phyloP scores from a whole-genome alignment of 2,888 invertebrate species.

The Deroplatys truncata region DNA sequence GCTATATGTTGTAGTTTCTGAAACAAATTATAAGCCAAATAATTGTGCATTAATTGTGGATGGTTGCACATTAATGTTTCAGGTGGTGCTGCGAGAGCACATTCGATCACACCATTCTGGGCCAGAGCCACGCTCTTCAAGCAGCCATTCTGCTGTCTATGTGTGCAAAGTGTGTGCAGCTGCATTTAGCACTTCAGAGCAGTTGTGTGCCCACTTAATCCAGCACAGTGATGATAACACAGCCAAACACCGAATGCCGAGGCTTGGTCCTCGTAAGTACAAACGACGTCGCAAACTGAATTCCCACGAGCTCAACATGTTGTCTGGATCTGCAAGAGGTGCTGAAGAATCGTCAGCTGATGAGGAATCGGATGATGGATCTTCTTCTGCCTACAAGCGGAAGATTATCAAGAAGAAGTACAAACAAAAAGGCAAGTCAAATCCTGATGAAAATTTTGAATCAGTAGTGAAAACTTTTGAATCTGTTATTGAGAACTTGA shows the following conservation, averaged over 20 bases:
- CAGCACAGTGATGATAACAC: slow-evolving; percentile 84
- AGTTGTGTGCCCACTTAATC: slow-evolving; percentile 76
- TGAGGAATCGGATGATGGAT: slow-evolving; percentile 41
- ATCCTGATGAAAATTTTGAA: slow-evolving; percentile 44
- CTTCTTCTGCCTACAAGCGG: slow-evolving; percentile 36
- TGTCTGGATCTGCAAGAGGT: slow-evolving; percentile 36
- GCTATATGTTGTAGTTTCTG: too few relatives aligned
- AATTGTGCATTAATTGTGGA: not conserved
- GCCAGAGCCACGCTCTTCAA: slow-evolving; percentile 65
- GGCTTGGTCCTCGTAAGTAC: slow-evolving; percentile 74
- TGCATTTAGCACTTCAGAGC: slow-evolving; percentile 64
- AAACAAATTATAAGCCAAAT: not conserved
- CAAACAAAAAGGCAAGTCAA: slow-evolving; percentile 38
- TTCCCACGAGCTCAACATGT: slow-evolving; percentile 50
- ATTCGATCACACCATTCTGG: slow-evolving; percentile 83
- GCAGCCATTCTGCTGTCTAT: slow-evolving; percentile 59
- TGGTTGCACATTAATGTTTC: not conserved
- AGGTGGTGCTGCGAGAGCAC: slow-evolving; percentile 77
- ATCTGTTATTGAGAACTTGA: slow-evolving; percentile 48
- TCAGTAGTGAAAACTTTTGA: slow-evolving; percentile 49
- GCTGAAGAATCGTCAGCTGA: slow-evolving; percentile 38
- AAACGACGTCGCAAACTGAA: slow-evolving; percentile 74
- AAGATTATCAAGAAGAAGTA: slow-evolving; percentile 42
- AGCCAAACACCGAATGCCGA: slow-evolving; percentile 72
- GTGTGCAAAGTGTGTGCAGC: slow-evolving; percentile 74